phyloP scores from a whole-genome alignment of 2,797 vertebrate genomes.

The Enteromius afrohamiltoni region DNA sequence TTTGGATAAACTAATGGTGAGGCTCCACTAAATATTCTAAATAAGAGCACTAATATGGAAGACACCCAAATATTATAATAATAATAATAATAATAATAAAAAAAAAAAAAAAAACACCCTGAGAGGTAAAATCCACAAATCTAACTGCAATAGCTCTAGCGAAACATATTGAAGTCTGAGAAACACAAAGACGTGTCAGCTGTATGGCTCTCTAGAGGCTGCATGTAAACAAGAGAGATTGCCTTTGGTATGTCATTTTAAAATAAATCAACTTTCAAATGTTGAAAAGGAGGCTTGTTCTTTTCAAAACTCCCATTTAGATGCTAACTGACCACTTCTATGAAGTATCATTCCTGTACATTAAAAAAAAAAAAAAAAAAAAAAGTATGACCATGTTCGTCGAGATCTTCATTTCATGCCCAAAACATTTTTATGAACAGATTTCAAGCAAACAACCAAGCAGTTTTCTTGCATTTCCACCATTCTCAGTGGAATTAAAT shows the following conservation, averaged over 20 bases:
- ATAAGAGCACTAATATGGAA: not conserved
- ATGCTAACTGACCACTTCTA: not conserved
- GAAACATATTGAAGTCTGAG: not conserved
- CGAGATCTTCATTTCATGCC: not conserved
- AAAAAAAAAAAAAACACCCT: not conserved
- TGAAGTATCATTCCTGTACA: not conserved
- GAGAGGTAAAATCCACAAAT: slow-evolving; percentile 1
- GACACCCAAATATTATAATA: not conserved
- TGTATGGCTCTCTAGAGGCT: slow-evolving; percentile 7
- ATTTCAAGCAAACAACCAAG: not conserved
- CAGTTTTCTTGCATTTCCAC: slow-evolving; percentile 4
- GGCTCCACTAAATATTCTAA: not conserved
- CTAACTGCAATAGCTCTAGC: not conserved
- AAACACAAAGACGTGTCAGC: not conserved
- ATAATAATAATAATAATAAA: not conserved
- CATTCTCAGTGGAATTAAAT: not conserved
- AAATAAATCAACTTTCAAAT: slow-evolving; percentile 22
- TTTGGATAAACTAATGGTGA: not conserved
- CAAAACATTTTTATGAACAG: not conserved
- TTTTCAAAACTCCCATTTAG: not conserved
- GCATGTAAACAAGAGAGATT: slow-evolving; percentile 9
- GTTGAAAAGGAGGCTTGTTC: not conserved
- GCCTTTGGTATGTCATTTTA: slow-evolving; percentile 49
- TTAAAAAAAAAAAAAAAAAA: not conserved
- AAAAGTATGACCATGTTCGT: not conserved